These are phyloP conservation scores for Rhinichthys klamathensis DNA, from an alignment of 2,113 vertebrate genomes.

Conservation along the genomic window DNA sequence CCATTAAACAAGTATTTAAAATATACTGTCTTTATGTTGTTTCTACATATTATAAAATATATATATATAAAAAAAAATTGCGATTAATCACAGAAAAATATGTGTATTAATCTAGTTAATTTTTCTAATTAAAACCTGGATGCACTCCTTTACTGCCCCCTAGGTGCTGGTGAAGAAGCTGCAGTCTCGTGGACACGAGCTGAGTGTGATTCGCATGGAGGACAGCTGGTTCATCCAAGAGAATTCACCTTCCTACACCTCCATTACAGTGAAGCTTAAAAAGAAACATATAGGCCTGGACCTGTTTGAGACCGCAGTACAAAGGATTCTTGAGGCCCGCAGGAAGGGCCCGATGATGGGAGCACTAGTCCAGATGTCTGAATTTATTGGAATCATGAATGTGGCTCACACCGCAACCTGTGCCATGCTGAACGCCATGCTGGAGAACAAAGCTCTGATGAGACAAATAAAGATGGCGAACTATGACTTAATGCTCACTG, in stretches of 20 bases:
- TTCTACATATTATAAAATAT: no score
- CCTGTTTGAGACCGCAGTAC: constrained; percentile 57
- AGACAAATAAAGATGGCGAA: constrained; percentile 23
- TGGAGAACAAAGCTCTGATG: constrained; percentile 41
- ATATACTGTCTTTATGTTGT: no score
- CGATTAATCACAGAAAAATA: no score
- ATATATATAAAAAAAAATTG: no score
- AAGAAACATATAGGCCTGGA: not conserved
- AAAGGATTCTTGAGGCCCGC: constrained; percentile 47
- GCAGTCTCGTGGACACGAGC: constrained; percentile 60
- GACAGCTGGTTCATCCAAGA: constrained; percentile 47
- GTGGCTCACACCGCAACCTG: constrained; percentile 4
- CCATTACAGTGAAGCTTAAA: not conserved
- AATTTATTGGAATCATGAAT: rapidly evolving
- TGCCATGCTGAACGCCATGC: constrained; percentile 47
- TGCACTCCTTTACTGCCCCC: not conserved
- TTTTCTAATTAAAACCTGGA: not conserved
- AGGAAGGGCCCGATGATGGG: not conserved
- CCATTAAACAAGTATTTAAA: no score
- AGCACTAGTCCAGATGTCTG: not conserved
- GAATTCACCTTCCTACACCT: constrained; percentile 45
- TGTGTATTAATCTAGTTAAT: no score
- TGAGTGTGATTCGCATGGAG: constrained; percentile 61
- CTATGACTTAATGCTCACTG: constrained; percentile 59
- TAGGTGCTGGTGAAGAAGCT: constrained; percentile 66